Evolutionary conservation across 2,797 vertebrate genomes (phyloP).

Genomic region (Sardinella longiceps): DNA sequence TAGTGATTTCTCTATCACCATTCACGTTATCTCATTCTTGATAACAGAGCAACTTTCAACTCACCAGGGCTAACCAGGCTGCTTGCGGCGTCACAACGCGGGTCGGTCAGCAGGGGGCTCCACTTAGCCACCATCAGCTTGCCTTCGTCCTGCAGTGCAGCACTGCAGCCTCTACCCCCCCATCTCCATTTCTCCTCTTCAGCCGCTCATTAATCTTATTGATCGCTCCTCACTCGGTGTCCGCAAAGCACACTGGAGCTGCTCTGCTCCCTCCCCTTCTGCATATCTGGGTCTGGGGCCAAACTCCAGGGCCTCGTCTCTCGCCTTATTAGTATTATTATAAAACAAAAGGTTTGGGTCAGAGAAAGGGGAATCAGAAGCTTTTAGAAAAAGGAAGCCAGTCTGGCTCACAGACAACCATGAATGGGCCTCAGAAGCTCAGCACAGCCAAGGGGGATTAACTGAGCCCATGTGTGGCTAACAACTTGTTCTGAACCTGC

Average conservation of each 20-base stretch:
- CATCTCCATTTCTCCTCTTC: background rate
- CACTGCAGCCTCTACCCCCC: slow-evolving; percentile 21
- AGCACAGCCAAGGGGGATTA: background rate
- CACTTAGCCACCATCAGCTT: slow-evolving; percentile 38
- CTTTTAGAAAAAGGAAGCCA: background rate
- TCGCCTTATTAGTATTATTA: background rate
- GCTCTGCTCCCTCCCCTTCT: background rate
- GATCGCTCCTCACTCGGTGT: background rate
- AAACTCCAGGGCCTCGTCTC: background rate
- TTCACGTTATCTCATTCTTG: background rate
- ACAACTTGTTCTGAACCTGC: background rate
- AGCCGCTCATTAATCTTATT: background rate
- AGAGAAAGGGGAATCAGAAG: background rate
- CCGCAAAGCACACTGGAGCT: background rate
- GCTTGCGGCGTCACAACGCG: background rate
- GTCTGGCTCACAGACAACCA: background rate
- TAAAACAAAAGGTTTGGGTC: background rate
- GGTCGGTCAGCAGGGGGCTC: slow-evolving; percentile 55
- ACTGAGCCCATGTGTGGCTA: background rate
- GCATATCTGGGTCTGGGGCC: background rate
- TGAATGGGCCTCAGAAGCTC: background rate
- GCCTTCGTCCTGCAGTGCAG: slow-evolving; percentile 54
- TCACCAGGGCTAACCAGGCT: background rate
- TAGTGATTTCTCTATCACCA: background rate
- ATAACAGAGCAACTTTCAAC: background rate